Percentiles rank a stretch among this genome's conserved stretches.
Conservation (phyloP, 2,113 vertebrate genomes). For the Cacatua alba region DNA sequence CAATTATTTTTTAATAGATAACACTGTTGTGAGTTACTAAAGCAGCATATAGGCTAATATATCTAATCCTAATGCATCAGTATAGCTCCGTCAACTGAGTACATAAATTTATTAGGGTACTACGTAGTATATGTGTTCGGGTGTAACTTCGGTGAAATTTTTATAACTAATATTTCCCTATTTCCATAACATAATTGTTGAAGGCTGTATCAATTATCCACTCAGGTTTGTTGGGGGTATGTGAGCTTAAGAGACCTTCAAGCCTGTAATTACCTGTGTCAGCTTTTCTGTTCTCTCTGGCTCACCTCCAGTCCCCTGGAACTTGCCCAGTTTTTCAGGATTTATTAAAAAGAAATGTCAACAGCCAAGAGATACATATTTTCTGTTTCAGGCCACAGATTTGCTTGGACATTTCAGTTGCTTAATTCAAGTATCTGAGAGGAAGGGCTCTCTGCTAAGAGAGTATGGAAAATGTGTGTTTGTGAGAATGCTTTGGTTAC, state of each 20-base stretch:
- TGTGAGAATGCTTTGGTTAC: background rate
- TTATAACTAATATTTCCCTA: background rate
- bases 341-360: slow-evolving; percentile 19
- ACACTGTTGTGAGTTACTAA: background rate
- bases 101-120: background rate
- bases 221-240: background rate
- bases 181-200: background rate
- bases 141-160: background rate
- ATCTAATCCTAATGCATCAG: background rate
- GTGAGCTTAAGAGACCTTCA: background rate
- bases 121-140: background rate
- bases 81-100: background rate
- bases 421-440: background rate
- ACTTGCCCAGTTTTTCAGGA: background rate
- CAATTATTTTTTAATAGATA: background rate
- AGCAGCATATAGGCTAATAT: background rate
- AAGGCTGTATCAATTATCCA: background rate
- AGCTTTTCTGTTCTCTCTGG: background rate
- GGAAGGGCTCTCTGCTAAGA: background rate
- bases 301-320: background rate
- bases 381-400: background rate
- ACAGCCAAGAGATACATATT: background rate
- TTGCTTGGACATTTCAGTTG: background rate
- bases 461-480: background rate
- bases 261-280: background rate